Evolutionary conservation across 2,888 invertebrate species (phyloP), one percentile per base, ranked within the genome.

Genomic region (Helobdella robusta): DNA sequence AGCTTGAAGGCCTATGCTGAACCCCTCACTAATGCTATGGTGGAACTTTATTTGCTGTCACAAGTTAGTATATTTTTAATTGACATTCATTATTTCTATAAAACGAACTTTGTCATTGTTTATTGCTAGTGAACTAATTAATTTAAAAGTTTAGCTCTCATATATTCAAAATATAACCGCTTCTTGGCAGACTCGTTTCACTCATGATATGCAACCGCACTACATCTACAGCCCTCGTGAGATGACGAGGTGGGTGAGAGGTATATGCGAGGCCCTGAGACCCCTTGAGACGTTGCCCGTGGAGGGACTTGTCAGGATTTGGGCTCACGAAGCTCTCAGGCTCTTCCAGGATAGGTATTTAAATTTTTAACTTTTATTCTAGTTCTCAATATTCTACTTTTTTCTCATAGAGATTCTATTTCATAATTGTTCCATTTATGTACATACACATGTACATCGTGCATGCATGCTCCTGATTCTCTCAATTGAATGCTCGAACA

Each of bases 201-300:
- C 98, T 0, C 97, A 97, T 81, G 98, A 98, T 80, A 97, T 97
- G 92, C 98, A 99, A 80, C 98, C 98, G 0, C 98, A 99, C 81
- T 98, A 99, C 79, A 95, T 99, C 0, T 98, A 99, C 83, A 95
- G 95, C 66, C 98, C 98, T 11, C 80, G 83, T 74, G 98, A 98
- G 82, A 91, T 98, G 92, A 98, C 98, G 28, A 61, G 98, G 76
- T 98, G 98, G 98, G 97, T 98, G 64, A 85, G 98, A 68, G 98
- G 98, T 70, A 98, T 99, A 73, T 95, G 94, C 78, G 98, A 99
- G 82, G 98, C 98, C 11, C 90, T 99, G 69, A 75, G 94, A 69
- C 97, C 97, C 0, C 81, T 98, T 59, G 98, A 98, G 77, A 88
- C 86, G 68, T 82, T 98, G 15, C 84, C 87, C 0, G 89, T 94